These are phyloP conservation scores for Chrysodeixis includens DNA, from an alignment of 2,888 invertebrate genomes.

Conservation along the genomic window DNA sequence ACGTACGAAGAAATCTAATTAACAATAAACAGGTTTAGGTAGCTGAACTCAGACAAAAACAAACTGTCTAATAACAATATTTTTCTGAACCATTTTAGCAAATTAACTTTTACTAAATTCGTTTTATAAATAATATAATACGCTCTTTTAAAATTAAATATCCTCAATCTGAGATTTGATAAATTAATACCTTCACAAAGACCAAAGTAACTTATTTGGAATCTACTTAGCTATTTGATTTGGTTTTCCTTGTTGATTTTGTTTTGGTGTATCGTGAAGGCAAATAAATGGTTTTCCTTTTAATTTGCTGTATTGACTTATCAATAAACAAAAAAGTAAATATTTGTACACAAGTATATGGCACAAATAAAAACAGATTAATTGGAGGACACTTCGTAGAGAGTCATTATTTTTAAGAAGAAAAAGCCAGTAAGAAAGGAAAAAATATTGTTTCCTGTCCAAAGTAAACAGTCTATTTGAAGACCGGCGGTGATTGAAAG, in stretches of 20 bases:
- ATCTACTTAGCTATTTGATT: constrained; percentile 6
- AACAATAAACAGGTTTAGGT: constrained; percentile 5
- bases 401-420: background rate
- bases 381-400: background rate
- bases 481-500: background rate
- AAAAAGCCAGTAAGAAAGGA: background rate
- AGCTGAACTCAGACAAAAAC: background rate
- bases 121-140: background rate
- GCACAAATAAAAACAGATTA: background rate
- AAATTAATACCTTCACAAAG: constrained; percentile 7
- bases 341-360: background rate
- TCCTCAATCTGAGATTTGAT: constrained; percentile 3
- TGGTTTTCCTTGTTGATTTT: constrained; percentile 3
- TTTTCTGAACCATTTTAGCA: background rate
- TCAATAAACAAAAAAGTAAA: background rate
- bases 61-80: background rate
- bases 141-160: background rate
- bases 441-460: background rate
- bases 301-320: background rate
- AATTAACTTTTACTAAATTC: background rate
- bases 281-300: background rate
- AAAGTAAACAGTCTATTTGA: constrained; percentile 18
- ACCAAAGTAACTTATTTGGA: constrained; percentile 5
- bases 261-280: background rate
- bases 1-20: constrained; percentile 23